Evolutionary conservation across 1,140 invertebrate species (phyloP), one percentile per base, ranked within the genome.

Genomic region (Drosophila pachea): DNA sequence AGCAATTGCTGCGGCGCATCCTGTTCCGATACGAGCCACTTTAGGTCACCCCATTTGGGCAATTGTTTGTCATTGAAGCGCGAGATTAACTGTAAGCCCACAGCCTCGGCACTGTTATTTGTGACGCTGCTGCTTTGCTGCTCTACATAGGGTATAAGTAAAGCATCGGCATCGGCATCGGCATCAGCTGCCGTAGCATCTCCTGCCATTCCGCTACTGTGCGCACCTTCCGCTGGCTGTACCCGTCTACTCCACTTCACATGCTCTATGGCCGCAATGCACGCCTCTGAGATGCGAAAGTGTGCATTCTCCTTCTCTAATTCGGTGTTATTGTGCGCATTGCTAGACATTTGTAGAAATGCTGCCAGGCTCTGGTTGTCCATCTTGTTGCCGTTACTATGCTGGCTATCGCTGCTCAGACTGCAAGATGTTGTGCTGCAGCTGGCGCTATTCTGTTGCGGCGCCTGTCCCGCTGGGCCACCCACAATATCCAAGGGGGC

Each of bases 231-330:
- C n/a, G 29, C 7, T 12, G 50, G 11, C 31, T 55, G 22, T 4
- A 48, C 22, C 2, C 68, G 58, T 40, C 77, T 11, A 1, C 35
- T 89, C 78, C 90, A 91, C 70, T 90, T 90, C n/a, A 93, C 91
- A 74, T 93, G 92, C 89, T 96, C 95, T 58, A 97, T 95, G 36
- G 94, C 95, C 48, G 94, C 92, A 74, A 97, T 96, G 75, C 96
- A 92, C 0, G 95, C 95, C 90, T 97, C 95, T 7, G 93, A 95
- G 64, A 96, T 94, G 78, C 92, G 94, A 88, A 97, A 97, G 90
- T 97, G 95, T 0, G 95, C 95, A 90, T 96, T 97, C 90, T 97
- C 95, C 83, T 94, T 92, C 73, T 96, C 95, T 53, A 97, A 89
- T 78, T 96, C 94, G 7, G 94, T 95, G 83, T 94, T 94, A 16